Evolutionary conservation across 2,113 vertebrate species (phyloP).

Genomic region (Paraplagusia blochii): DNA sequence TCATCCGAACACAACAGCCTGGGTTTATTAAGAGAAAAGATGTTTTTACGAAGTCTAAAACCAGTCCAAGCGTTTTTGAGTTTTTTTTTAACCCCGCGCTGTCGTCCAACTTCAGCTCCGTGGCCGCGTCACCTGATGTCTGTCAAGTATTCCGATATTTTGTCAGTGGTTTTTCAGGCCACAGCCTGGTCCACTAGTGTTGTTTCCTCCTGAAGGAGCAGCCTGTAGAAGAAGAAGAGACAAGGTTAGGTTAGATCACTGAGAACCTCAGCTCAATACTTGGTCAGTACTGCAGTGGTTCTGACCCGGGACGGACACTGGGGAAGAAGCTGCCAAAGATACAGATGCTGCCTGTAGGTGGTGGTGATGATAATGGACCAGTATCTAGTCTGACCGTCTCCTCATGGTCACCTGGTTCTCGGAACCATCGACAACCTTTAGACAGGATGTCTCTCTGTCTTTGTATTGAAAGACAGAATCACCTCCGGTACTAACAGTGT

Average conservation of each 20-base stretch:
- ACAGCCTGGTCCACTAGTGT: slow-evolving; percentile 59
- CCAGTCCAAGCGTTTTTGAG: slow-evolving; percentile 14
- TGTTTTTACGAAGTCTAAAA: slow-evolving; percentile 13
- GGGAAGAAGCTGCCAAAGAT: too few relatives aligned
- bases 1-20: slow-evolving; percentile 27
- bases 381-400: too few relatives aligned
- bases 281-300: too few relatives aligned
- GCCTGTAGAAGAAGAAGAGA: slow-evolving; percentile 48
- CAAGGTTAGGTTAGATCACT: neutral
- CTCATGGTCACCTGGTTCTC: too few relatives aligned
- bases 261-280: too few relatives aligned
- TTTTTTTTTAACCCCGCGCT: slow-evolving; percentile 17
- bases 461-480: slow-evolving; percentile 16
- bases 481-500: slow-evolving; percentile 11
- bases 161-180: slow-evolving; percentile 14
- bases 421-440: neutral
- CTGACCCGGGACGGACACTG: too few relatives aligned
- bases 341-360: too few relatives aligned
- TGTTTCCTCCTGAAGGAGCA: slow-evolving; percentile 82
- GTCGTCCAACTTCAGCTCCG: slow-evolving; percentile 17
- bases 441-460: slow-evolving; percentile 1
- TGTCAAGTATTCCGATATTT: slow-evolving; percentile 31
- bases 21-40: slow-evolving; percentile 62
- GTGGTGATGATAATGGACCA: too few relatives aligned
- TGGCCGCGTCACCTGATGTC: slow-evolving; percentile 43